Evolutionary conservation across 2,888 invertebrate genomes (phyloP).

Genomic region (Globia sparganii): DNA sequence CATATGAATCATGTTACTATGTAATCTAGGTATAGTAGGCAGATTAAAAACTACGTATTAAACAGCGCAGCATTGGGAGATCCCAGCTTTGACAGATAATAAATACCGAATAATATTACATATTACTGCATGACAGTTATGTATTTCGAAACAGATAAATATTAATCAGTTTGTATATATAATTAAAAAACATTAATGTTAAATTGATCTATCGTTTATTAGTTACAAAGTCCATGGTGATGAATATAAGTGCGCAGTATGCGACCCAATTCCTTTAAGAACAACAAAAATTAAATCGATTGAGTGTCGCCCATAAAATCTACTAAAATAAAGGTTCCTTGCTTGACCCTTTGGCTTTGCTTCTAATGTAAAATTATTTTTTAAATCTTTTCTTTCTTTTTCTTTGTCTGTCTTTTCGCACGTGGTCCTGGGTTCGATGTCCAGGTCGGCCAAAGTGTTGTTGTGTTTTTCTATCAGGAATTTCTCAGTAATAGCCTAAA

Average conservation of each 20-base stretch:
- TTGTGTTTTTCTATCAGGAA: too few species aligned
- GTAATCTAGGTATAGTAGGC: neutral
- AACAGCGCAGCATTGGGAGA: constrained; percentile 8
- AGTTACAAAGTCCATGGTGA: constrained; percentile 19
- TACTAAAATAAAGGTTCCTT: neutral
- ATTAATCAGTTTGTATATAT: constrained; percentile 4
- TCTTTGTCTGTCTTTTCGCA: neutral
- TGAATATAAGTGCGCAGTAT: neutral
- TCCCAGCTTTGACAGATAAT: constrained; percentile 17
- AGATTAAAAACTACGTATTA: neutral
- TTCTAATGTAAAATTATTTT: neutral
- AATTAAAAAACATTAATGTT: neutral
- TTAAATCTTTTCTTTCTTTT: neutral
- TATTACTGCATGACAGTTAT: constrained; percentile 26
- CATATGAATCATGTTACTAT: neutral
- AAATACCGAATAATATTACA: constrained; percentile 17
- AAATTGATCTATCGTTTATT: neutral
- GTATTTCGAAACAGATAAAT: constrained; percentile 17
- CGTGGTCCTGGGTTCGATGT: neutral
- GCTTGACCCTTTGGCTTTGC: neutral
- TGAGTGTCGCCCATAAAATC: neutral
- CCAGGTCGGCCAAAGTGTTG: neutral
- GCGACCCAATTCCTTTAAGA: neutral
- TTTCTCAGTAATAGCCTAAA: too few species aligned
- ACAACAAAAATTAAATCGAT: neutral